Evolutionary conservation across 2,113 vertebrate genomes (phyloP), one percentile per base, ranked within the genome.

Genomic region (Axis porcinus): DNA sequence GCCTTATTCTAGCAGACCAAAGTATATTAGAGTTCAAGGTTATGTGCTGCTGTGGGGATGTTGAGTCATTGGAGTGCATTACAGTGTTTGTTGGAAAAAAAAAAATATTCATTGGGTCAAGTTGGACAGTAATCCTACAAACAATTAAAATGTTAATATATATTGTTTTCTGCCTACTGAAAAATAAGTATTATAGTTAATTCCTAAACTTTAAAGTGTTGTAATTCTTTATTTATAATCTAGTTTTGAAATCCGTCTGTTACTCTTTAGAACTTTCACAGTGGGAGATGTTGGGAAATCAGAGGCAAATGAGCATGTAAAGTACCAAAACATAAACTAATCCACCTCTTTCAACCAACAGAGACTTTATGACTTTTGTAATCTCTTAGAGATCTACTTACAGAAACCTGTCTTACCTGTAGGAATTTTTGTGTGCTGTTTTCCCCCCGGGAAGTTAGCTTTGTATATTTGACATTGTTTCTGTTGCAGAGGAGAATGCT

Each of bases 81-180:
- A 57, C 6, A 87, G 12, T 62, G 9, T 74, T 47, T 92, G 47
- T 91, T 83, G 25, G 76, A 50, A 97, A 95, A 81, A 50, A 97
- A 95, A 92, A 90, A 57, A 27, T 79, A 83, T 43, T 83, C 11
- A 43, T 15, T 84, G 55, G 54, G 21, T 95, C 88, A 86, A 52
- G 43, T 96, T 95, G 88, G 45, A 74, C 21, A 43, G 0, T 96
- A 89, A 45, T 88, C 12, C 79, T 27, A 62, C 47, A 96, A 43
- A 91, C 76, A 5, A 12, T 91, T 94, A 97, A 96, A 86, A 85
- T 70, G 52, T 33, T 84, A 74, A 28, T 92, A 15, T 43, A 43
- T 81, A 84, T 97, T 91, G 54, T 74, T 33, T 89, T 67, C 76
- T 97, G 55, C 16, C 97, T 91, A 15, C 86, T 97, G 94, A 94